Evolutionary conservation across 1,140 invertebrate species (phyloP), one percentile per base, ranked within the genome.

Genomic region (Oreohelix idahoensis): DNA sequence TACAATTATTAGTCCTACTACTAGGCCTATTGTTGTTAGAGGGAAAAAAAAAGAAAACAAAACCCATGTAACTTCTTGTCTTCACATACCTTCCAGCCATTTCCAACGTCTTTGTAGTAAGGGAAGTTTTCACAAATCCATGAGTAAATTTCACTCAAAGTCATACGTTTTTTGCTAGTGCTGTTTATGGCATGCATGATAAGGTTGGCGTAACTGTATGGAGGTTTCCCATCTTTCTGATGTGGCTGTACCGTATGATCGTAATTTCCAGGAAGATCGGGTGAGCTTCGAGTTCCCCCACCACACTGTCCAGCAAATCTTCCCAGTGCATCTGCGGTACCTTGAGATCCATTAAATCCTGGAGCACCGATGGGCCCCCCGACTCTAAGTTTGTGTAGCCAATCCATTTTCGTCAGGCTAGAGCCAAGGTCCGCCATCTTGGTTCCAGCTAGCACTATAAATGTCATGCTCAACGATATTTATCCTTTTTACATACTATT

Each of bases 151-250:
- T 94, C 93, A 88, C 91, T 93, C 51, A 94, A 86, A 63, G 93
- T 94, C 93, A 94, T 93, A 92, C 93, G 93, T 88, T 93, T 93
- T 86, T 90, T 91, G 63, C 93, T 92, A 29, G 95, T 94, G 92
- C 95, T 96, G 90, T 95, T 95, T 85, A 96, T 96, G 17, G 95
- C 95, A 87, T 95, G 93, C 84, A 94, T 93, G 84, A 96, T 96
- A 89, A 96, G 93, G 86, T 94, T 95, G 58, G 95, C 95, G 90
- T 96, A 96, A 87, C 95, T 95, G 87, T 94, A 94, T 2, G 94
- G 93, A 23, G 94, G 94, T 91, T 94, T 94, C 51, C 93, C 93
- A 87, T 94, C 93, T 88, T 82, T 87, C 91, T 88, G 84, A 87
- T 87, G 79, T 36, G 84, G 76, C 71, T 88, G 76, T 75, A 82